Conservation (phyloP, 2,888 invertebrate genomes). For the Buathra laborator region DNA sequence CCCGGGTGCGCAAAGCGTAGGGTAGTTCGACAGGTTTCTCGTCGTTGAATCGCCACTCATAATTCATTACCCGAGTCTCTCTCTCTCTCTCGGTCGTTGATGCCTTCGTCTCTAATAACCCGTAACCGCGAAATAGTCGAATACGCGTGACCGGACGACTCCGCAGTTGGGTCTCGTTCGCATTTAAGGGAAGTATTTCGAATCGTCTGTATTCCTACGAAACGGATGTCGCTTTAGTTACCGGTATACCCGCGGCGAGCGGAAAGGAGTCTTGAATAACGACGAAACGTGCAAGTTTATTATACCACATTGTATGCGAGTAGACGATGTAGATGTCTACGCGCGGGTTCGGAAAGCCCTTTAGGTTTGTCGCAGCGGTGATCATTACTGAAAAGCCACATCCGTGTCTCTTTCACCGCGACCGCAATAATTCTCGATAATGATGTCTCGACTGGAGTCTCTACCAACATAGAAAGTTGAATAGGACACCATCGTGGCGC, state of each 20-base stretch:
- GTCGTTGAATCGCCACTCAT: slow-evolving; percentile 45
- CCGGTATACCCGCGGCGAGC: background rate
- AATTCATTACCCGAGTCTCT: slow-evolving; percentile 44
- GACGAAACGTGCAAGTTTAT: slow-evolving; percentile 29
- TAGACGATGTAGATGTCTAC: background rate
- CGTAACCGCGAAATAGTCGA: slow-evolving; percentile 64
- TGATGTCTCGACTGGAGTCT: slow-evolving; percentile 42
- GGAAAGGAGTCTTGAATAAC: slow-evolving; percentile 31
- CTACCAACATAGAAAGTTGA: background rate
- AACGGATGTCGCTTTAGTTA: slow-evolving; percentile 43
- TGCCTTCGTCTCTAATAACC: slow-evolving; percentile 63
- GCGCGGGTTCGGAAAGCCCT: background rate
- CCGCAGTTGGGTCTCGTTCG: slow-evolving; percentile 45
- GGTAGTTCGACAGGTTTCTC: slow-evolving; percentile 42
- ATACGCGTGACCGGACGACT: slow-evolving; percentile 59
- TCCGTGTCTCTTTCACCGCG: slow-evolving; percentile 33
- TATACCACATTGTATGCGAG: background rate
- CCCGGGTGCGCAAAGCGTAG: background rate
- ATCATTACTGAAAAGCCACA: slow-evolving; percentile 33
- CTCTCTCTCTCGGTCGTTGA: slow-evolving; percentile 23
- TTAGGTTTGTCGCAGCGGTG: slow-evolving; percentile 10
- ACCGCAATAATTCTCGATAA: slow-evolving; percentile 50
- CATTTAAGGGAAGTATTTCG: slow-evolving; percentile 7
- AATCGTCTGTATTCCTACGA: slow-evolving; percentile 25
- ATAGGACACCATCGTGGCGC: background rate